Base-by-base conservation (phyloP, 2,113 vertebrate species). In the Rhodinocichla rosea region DNA sequence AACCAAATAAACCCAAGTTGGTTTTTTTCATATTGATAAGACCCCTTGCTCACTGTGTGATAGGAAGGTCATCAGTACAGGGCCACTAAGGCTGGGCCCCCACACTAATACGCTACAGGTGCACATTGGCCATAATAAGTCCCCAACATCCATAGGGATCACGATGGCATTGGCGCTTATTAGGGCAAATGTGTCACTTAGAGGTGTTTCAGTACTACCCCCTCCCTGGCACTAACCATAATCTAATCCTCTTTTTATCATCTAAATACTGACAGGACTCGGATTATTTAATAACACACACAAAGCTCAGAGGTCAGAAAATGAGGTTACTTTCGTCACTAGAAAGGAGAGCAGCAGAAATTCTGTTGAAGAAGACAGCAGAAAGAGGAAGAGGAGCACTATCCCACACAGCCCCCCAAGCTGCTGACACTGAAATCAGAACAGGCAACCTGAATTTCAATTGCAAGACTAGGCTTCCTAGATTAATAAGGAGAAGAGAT, bases 91-190 rank as follows among this genome's bases (percentile, higher is more conserved):
- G 16, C 30, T 64, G 40, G 27, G 15, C 14, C 18, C 75, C 49
- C 6, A 7, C 32, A 7, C 8, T 4, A 0, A 5, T n/a, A 3
- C 0, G 5, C 7, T 47, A 13, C 24, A 33, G 59, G 30, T 40
- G 7, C 8, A 44, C 24, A 30, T 3, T 15, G 27, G 19, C 22
- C 4, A 15, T 1, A 14, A 26, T 14, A 67, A 53, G 37, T 45
- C 6, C 10, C n/a, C 15, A 53, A 0, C 11, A 64, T 18, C 7
- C 4, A 1, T 2, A 7, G 12, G 40, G 23, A 68, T 50, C 6
- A 3, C 22, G 57, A 39, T 39, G n/a, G 13, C 37, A 39, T 37
- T 37, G 49, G 6, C 35, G 35, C 3, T 57, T 45, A 17, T 2
- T 33, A 33, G 23, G 22, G 9, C 16, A 65, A 93, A 30, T 0